These are phyloP conservation scores for Macrocentrus cingulum DNA, from an alignment of 1,140 invertebrate species.

Conservation along the genomic window DNA sequence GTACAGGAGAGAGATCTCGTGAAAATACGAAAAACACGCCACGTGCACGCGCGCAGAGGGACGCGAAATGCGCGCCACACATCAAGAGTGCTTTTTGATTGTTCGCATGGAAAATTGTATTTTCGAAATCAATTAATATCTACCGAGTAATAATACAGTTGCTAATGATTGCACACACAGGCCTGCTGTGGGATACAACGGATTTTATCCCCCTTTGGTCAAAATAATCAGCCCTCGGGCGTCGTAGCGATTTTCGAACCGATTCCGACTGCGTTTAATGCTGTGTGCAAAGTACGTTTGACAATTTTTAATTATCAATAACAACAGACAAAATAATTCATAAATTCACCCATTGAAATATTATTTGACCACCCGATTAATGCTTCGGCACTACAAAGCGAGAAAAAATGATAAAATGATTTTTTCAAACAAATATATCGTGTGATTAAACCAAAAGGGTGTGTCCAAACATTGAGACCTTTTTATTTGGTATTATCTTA, in stretches of 20 bases:
- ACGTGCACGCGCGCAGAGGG: conserved; percentile 2
- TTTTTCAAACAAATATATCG: too few relatives aligned
- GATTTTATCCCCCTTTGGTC: not conserved
- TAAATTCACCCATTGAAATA: too few relatives aligned
- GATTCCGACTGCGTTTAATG: conserved; percentile 19
- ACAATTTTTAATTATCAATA: conserved; percentile 57
- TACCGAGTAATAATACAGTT: conserved; percentile 53
- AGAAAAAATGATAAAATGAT: too few relatives aligned
- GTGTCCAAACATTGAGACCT: too few relatives aligned
- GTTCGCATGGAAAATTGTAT: conserved; percentile 57
- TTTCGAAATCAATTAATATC: conserved; percentile 58
- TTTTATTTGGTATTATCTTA: too few relatives aligned
- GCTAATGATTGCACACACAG: conserved; percentile 48
- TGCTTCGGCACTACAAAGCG: too few relatives aligned
- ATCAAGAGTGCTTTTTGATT: conserved; percentile 49
- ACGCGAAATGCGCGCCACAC: not conserved
- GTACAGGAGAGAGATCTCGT: conserved; percentile 2
- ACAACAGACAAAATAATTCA: conserved; percentile 31
- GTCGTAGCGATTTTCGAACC: conserved; percentile 32
- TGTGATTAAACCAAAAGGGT: too few relatives aligned
- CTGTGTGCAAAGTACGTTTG: conserved; percentile 48
- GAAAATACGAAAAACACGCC: conserved; percentile 18
- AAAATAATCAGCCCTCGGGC: conserved; percentile 20
- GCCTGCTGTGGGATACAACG: conserved; percentile 26
- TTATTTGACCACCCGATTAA: too few relatives aligned